Percentiles rank a stretch among this genome's conserved stretches.
These are phyloP conservation scores for Sphaerophoria rueppellii DNA, from an alignment of 2,888 invertebrate genomes.

Conservation along the genomic window DNA sequence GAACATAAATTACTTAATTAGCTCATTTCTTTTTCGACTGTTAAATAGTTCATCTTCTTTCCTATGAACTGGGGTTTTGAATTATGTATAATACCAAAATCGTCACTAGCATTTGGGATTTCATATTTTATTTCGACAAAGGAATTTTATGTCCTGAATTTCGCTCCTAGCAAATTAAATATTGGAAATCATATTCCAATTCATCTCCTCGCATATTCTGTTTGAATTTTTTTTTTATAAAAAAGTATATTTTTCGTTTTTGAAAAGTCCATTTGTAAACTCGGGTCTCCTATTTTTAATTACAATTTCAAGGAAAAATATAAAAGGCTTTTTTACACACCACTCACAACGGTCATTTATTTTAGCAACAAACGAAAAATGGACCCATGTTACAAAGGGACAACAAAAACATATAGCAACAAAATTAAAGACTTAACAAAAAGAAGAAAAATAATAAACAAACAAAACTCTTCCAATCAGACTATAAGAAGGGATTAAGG, in stretches of 20 bases:
- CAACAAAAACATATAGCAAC: neutral
- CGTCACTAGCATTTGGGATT: neutral
- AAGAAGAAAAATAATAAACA: constrained; percentile 25
- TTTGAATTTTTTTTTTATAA: neutral
- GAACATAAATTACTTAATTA: too few species aligned
- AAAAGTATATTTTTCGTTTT: neutral
- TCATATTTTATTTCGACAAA: neutral
- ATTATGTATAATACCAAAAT: too few species aligned
- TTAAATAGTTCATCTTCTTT: too few species aligned
- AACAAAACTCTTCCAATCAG: constrained; percentile 57
- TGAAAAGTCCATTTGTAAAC: neutral
- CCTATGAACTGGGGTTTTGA: too few species aligned
- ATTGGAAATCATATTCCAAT: constrained; percentile 3
- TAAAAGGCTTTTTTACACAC: constrained; percentile 21
- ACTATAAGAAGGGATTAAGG: constrained; percentile 56
- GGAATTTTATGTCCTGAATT: neutral
- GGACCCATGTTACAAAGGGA: constrained; percentile 1
- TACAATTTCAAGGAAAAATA: constrained; percentile 42
- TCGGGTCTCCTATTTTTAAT: constrained; percentile 41
- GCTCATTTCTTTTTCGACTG: too few species aligned
- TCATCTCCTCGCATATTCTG: neutral
- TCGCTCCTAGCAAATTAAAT: neutral
- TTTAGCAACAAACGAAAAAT: constrained; percentile 28
- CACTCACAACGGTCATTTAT: constrained; percentile 51
- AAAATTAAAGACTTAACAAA: neutral